These are phyloP conservation scores for Arion vulgaris DNA, from an alignment of 1,140 invertebrate genomes.

Conservation along the genomic window DNA sequence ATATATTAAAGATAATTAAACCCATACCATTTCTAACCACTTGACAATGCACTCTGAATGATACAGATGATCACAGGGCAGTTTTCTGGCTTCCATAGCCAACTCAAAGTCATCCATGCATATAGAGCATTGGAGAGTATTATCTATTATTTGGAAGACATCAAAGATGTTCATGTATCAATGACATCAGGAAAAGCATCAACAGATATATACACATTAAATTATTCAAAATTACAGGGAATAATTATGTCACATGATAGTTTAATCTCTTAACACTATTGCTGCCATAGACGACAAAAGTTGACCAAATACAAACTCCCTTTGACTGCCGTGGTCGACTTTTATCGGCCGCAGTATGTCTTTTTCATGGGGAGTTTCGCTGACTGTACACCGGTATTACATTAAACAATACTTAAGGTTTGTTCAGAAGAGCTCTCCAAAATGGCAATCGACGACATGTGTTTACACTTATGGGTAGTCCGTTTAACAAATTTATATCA, in stretches of 20 bases:
- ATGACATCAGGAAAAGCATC: neutral
- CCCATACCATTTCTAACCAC: slow-evolving; percentile 89
- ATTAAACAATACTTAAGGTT: too few species aligned
- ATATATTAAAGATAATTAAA: neutral
- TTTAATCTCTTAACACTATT: too few species aligned
- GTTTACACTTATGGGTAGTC: too few species aligned
- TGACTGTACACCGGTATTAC: too few species aligned
- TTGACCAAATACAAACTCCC: too few species aligned
- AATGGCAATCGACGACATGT: too few species aligned
- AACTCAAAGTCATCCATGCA: slow-evolving; percentile 95
- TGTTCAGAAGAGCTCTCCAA: too few species aligned
- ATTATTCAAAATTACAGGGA: neutral
- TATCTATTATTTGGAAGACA: slow-evolving; percentile 74
- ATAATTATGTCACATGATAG: neutral
- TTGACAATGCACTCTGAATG: slow-evolving; percentile 93
- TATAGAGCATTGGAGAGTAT: slow-evolving; percentile 92
- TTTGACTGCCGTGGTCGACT: too few species aligned
- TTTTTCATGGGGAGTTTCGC: too few species aligned
- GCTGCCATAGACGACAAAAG: too few species aligned
- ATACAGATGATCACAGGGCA: slow-evolving; percentile 94
- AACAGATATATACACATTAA: neutral
- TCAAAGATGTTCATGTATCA: neutral
- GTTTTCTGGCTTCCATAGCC: slow-evolving; percentile 86
- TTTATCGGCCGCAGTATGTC: too few species aligned
- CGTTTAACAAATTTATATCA: too few species aligned